Evolutionary conservation across 1,140 invertebrate genomes (phyloP).

Genomic region (Drosophila ercepeae): DNA sequence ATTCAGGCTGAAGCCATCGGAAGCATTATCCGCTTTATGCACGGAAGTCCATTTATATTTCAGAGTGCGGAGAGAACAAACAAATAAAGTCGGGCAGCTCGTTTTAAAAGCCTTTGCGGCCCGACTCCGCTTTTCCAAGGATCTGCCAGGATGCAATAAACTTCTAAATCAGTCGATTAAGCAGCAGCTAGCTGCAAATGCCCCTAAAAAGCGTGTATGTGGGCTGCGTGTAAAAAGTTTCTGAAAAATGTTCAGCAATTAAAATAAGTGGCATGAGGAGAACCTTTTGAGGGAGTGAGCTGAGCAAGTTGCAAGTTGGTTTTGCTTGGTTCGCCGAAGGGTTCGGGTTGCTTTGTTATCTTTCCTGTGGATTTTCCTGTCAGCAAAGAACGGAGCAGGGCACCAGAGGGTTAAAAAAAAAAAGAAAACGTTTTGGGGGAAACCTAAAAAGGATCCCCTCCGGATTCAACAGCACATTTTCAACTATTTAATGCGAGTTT

Average conservation of each 20-base stretch:
- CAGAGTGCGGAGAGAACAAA: conserved; percentile 41
- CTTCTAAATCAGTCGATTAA: conserved; percentile 80
- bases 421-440: too few species aligned
- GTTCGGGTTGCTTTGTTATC: conserved; percentile 27
- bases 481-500: conserved; percentile 31
- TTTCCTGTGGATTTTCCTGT: conserved; percentile 61
- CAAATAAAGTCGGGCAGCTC: conserved; percentile 62
- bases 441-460: neutral
- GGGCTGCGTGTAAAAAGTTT: conserved; percentile 45
- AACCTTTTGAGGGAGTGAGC: conserved; percentile 25
- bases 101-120: conserved; percentile 75
- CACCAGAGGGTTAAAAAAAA: conserved; percentile 13
- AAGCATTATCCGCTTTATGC: conserved; percentile 65
- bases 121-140: conserved; percentile 61
- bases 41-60: conserved; percentile 76
- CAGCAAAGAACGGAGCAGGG: conserved; percentile 41
- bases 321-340: conserved; percentile 1
- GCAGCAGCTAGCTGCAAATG: conserved; percentile 68
- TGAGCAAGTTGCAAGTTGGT: conserved; percentile 18
- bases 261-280: conserved; percentile 68
- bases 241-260: conserved; percentile 78
- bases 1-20: conserved; percentile 55
- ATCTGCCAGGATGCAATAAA: conserved; percentile 71
- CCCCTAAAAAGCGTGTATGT: conserved; percentile 47
- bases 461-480: conserved; percentile 15